phyloP scores from a whole-genome alignment of 2,113 vertebrate genomes.

The Sphyrna mokarran region DNA sequence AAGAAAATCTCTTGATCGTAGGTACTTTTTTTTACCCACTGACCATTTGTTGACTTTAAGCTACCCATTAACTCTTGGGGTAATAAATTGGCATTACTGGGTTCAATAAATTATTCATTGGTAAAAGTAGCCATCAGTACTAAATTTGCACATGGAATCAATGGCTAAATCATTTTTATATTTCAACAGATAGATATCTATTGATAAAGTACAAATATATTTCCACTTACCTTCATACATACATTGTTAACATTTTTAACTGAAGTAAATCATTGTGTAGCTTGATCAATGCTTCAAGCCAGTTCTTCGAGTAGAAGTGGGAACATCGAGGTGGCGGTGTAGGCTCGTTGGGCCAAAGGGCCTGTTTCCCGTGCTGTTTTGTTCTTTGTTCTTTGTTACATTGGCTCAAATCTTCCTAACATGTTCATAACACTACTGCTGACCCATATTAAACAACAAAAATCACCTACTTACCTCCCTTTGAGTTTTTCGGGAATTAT shows the following conservation, averaged over 20 bases:
- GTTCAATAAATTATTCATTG: not conserved
- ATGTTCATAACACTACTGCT: too few species aligned
- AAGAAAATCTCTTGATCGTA: not conserved
- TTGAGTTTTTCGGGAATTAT: too few species aligned
- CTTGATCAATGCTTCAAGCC: not conserved
- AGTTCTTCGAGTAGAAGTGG: too few species aligned
- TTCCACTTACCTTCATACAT: not conserved
- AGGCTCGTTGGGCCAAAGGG: too few species aligned
- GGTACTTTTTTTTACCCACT: not conserved
- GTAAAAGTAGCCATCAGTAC: not conserved
- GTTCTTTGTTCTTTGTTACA: too few species aligned
- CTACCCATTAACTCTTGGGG: not conserved
- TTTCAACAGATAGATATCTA: not conserved
- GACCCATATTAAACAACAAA: too few species aligned
- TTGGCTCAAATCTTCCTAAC: not conserved
- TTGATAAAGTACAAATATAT: not conserved
- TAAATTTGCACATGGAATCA: not conserved
- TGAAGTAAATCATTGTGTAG: not conserved
- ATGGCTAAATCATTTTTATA: not conserved
- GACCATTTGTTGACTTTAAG: not conserved
- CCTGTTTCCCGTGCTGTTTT: too few species aligned
- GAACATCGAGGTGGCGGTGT: too few species aligned
- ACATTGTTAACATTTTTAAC: not conserved
- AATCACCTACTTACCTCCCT: too few species aligned
- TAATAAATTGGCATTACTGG: not conserved